A percentile compares a stretch with the other conserved stretches of the same genome.
phyloP scores from a whole-genome alignment of 2,888 invertebrate genomes.

The Steinernema hermaphroditum region DNA sequence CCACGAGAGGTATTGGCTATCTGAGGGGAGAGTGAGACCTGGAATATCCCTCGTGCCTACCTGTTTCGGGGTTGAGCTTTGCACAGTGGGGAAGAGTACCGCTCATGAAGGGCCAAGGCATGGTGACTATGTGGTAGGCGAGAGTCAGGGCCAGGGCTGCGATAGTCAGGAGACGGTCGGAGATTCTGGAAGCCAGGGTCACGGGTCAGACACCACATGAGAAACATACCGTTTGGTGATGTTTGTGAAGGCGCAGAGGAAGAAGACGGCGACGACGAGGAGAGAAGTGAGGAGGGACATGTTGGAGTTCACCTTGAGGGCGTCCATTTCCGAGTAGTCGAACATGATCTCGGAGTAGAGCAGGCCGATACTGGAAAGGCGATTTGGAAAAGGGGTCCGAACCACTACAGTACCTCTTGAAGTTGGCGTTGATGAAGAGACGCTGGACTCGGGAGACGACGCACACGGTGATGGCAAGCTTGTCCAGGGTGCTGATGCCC shows the following conservation, averaged over 20 bases:
- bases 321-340: neutral
- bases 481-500: neutral
- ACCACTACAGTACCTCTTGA: neutral
- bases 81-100: neutral
- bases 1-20: neutral
- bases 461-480: neutral
- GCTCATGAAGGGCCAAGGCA: constrained; percentile 4
- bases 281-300: neutral
- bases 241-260: neutral
- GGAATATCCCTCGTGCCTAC: neutral
- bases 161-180: neutral
- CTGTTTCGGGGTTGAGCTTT: neutral
- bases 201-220: no score
- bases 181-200: neutral
- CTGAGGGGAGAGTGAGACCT: neutral
- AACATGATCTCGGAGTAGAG: constrained; percentile 24
- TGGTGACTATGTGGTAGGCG: neutral
- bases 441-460: neutral
- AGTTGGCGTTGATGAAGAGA: constrained; percentile 2
- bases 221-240: neutral
- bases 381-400: neutral
- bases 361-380: neutral
- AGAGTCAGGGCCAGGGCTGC: neutral
- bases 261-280: neutral
- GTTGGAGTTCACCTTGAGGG: neutral